These are phyloP conservation scores for Dryomyza anilis DNA, from an alignment of 2,888 invertebrate species.

Conservation along the genomic window DNA sequence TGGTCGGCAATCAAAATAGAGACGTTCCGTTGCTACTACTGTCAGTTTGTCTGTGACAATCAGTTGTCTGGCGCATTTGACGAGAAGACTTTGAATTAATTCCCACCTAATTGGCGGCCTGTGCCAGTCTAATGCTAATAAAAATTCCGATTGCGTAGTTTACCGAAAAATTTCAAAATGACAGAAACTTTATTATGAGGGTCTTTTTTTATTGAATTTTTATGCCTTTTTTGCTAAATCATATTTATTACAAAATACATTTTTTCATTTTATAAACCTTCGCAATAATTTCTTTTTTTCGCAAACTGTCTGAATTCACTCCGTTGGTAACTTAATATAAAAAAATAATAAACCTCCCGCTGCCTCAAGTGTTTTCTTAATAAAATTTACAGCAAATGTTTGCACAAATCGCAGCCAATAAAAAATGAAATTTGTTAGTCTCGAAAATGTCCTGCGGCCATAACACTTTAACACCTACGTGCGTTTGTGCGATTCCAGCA, in stretches of 20 bases:
- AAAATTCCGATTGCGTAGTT: conserved; percentile 4
- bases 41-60: not conserved
- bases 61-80: no score
- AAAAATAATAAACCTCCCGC: no score
- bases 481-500: no score
- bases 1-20: conserved; percentile 1
- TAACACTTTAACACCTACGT: conserved; percentile 12
- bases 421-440: not conserved
- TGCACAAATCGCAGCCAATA: not conserved
- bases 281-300: not conserved
- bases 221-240: no score
- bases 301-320: not conserved
- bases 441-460: not conserved
- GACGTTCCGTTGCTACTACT: not conserved
- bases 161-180: not conserved
- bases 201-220: not conserved
- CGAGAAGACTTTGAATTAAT: conserved; percentile 20
- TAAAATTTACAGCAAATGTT: not conserved
- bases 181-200: conserved; percentile 10
- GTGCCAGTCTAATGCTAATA: not conserved
- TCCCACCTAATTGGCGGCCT: conserved; percentile 21
- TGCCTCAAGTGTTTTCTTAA: not conserved
- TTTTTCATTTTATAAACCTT: not conserved
- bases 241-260: not conserved
- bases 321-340: no score